Evolutionary conservation across 2,113 vertebrate genomes (phyloP).

Genomic region (Chloropsis cyanopogon): DNA sequence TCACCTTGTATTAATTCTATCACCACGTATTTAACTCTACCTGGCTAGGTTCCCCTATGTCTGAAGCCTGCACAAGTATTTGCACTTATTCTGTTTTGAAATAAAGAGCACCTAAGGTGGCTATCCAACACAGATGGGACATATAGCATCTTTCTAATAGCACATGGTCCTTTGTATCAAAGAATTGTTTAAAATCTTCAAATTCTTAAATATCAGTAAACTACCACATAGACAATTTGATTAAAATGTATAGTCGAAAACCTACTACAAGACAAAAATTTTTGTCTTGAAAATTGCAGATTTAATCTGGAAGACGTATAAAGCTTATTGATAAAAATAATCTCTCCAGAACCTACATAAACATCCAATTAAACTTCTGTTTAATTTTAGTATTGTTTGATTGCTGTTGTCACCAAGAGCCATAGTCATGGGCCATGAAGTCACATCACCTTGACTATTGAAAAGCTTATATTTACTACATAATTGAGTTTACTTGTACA

Average conservation of each 20-base stretch:
- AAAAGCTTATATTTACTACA: background rate
- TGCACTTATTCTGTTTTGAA: background rate
- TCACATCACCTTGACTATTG: background rate
- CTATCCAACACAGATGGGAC: background rate
- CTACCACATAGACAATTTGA: background rate
- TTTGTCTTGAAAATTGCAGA: background rate
- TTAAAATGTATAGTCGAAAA: background rate
- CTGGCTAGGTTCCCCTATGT: background rate
- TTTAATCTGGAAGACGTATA: background rate
- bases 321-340: conserved; percentile 9
- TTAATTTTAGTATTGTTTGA: background rate
- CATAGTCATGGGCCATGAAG: background rate
- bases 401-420: background rate
- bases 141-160: background rate
- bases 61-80: background rate
- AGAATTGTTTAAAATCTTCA: background rate
- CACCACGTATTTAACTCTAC: background rate
- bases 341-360: background rate
- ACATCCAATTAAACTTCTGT: background rate
- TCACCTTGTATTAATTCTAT: background rate
- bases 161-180: background rate
- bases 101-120: background rate
- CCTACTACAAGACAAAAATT: background rate
- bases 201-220: background rate
- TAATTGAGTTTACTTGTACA: background rate